phyloP scores from a whole-genome alignment of 2,113 vertebrate species.

The Oceanodroma tethys region DNA sequence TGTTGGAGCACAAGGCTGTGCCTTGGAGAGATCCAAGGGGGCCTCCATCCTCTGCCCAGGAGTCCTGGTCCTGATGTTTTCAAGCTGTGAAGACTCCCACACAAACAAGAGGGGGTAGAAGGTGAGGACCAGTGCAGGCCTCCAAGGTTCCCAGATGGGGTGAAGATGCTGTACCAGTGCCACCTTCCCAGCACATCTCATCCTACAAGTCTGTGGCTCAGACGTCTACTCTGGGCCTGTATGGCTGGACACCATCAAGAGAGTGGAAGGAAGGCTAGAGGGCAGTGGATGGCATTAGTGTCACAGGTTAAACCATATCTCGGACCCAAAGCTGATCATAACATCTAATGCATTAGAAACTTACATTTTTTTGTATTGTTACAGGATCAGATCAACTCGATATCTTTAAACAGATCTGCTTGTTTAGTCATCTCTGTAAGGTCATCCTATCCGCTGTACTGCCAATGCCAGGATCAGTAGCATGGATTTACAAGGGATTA shows the following conservation, averaged over 20 bases:
- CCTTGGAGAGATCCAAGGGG: too few species aligned
- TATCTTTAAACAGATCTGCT: neutral
- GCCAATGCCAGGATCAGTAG: neutral
- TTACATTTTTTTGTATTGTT: neutral
- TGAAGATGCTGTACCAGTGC: neutral
- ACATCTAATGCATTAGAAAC: neutral
- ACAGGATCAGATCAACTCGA: neutral
- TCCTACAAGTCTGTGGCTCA: neutral
- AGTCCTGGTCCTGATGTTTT: neutral
- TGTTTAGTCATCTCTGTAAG: neutral
- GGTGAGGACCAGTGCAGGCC: neutral
- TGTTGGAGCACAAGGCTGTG: neutral
- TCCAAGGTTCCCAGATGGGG: too few species aligned
- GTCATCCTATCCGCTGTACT: neutral
- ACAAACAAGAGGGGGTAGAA: neutral
- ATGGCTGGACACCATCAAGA: neutral
- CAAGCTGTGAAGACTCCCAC: neutral
- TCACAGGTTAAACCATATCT: neutral
- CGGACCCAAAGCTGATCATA: neutral
- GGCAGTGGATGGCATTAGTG: neutral
- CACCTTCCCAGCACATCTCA: neutral
- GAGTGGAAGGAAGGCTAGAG: neutral
- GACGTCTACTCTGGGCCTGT: neutral
- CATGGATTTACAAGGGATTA: neutral
- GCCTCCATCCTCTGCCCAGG: too few species aligned